Conservation (phyloP, 2,888 invertebrate species). For the Eremobia ochroleuca region DNA sequence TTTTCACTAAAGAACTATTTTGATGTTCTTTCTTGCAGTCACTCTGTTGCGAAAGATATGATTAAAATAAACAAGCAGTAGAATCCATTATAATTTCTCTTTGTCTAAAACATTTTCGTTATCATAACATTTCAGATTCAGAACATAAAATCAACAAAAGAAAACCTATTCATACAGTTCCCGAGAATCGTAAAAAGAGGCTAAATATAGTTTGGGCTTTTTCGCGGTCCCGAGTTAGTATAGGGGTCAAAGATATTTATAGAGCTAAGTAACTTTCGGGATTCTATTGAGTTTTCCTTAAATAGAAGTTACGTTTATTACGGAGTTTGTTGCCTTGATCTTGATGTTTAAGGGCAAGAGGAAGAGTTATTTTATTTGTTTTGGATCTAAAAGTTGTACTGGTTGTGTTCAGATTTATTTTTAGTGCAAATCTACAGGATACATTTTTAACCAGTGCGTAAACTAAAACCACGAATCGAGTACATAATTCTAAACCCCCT, state of each 20-base stretch:
- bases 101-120: neutral
- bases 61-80: neutral
- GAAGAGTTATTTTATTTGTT: neutral
- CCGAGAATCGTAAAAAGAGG: neutral
- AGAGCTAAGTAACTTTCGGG: slow-evolving; percentile 18
- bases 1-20: neutral
- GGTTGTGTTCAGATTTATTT: neutral
- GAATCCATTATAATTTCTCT: neutral
- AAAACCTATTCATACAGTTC: neutral
- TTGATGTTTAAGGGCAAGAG: neutral
- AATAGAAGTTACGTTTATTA: slow-evolving; percentile 37
- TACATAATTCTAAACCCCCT: too few relatives aligned
- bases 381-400: neutral
- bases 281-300: slow-evolving; percentile 5
- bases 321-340: slow-evolving; percentile 2
- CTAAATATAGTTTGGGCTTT: slow-evolving; percentile 13
- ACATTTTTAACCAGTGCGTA: too few relatives aligned
- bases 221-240: neutral
- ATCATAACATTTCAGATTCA: slow-evolving; percentile 1
- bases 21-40: too few relatives aligned
- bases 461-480: too few relatives aligned
- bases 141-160: neutral
- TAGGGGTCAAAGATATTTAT: slow-evolving; percentile 26
- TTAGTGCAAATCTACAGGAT: too few relatives aligned
- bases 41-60: neutral